phyloP scores from a whole-genome alignment of 2,113 vertebrate species.

The Corythaixoides concolor region DNA sequence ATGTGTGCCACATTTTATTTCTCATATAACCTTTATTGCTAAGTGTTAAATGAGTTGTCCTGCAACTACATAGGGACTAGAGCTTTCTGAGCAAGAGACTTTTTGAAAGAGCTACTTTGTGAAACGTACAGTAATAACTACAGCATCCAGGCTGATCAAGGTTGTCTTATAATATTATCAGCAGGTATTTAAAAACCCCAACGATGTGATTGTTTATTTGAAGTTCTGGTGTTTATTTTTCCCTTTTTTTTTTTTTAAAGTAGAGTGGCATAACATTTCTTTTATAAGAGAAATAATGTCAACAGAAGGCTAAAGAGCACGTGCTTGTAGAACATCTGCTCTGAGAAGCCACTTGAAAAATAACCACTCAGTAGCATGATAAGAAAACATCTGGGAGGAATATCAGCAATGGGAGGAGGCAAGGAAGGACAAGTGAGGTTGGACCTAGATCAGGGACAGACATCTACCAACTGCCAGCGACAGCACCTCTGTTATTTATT shows the following conservation, averaged over 20 bases:
- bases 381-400: conserved; percentile 59
- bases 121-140: background rate
- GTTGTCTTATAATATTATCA: background rate
- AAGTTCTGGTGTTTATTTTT: background rate
- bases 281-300: background rate
- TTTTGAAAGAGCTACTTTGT: background rate
- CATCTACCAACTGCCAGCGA: background rate
- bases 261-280: background rate
- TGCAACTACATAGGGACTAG: background rate
- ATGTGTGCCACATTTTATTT: background rate
- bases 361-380: conserved; percentile 30
- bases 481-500: background rate
- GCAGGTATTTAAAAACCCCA: background rate
- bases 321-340: conserved; percentile 37
- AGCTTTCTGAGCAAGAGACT: background rate
- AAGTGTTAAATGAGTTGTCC: background rate
- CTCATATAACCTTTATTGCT: background rate
- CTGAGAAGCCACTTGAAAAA: conserved; percentile 34
- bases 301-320: background rate
- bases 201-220: background rate
- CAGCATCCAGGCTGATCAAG: background rate
- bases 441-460: background rate
- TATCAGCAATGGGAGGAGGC: conserved; percentile 44
- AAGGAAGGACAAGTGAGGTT: conserved; percentile 15
- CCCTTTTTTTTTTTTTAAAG: background rate